Base-by-base conservation (phyloP, 2,888 invertebrate genomes). In the Sericinus montela region DNA sequence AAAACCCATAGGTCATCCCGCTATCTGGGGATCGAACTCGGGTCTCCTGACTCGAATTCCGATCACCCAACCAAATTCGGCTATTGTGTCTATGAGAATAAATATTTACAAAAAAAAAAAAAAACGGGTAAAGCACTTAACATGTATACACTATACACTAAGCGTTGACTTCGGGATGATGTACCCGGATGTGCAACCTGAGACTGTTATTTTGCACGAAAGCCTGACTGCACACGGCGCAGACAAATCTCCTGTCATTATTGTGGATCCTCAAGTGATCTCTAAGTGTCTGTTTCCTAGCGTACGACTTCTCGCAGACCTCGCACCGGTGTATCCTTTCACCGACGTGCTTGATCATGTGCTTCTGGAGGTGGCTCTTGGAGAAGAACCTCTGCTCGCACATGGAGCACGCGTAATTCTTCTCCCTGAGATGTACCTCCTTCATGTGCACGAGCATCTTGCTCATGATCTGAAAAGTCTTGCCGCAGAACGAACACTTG, bases 371-470 rank as follows among this genome's bases (percentile, higher is more conserved):
- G 36, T 86, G 88, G 0, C 85, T 83, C 3, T 73, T 80, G 0
- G 89, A 89, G 45, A 89, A 90, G 55, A 91, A 91, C 46, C 75
- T 80, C 32, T 82, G 82, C 0, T 86, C 90, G 49, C 91, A 91
- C 52, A 90, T 67, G 0, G 78, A 57, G 41, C 91, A 91, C 0
- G 77, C 53, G 39, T 77, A 90, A 40, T 87, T 81, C 59, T 78
- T 85, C 60, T 87, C 88, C 1, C 72, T 70, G 0, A 86, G 64
- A 45, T 90, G 90, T 0, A 90, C 86, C 34, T 81, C 80, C 45
- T 80, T 80, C 1, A 81, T 44, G 55, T 88, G 88, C 0, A 69
- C 67, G 46, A 67, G 65, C 86, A 87, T 75, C 52, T 65, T 68
- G 48, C 86, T 86, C 53, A 70, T 60, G 1, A 82, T 75, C 1